Percentiles rank a stretch among this genome's conserved stretches.
phyloP scores from a whole-genome alignment of 2,113 vertebrate species.

The Actenoides lindsayi region DNA sequence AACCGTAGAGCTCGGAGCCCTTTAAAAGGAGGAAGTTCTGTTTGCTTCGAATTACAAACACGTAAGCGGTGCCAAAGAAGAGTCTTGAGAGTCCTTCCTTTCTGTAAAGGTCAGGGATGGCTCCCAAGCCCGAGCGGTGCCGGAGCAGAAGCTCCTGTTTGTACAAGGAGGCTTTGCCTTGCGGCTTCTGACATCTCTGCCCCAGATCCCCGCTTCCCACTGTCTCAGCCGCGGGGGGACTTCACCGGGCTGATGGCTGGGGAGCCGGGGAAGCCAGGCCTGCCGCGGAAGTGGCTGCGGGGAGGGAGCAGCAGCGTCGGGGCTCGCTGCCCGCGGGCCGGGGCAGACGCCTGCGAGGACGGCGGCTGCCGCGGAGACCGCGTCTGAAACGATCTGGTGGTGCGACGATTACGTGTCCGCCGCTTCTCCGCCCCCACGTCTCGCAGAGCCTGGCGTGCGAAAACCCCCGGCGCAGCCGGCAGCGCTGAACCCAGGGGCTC shows the following conservation, averaged over 20 bases:
- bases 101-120: neutral
- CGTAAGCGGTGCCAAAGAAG: neutral
- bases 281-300: neutral
- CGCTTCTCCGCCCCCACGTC: neutral
- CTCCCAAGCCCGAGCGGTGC: neutral
- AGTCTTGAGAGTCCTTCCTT: neutral
- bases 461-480: neutral
- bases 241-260: neutral
- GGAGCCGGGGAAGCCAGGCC: neutral
- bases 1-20: fast-evolving
- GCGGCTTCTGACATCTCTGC: neutral
- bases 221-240: neutral
- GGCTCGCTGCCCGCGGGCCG: neutral
- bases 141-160: neutral
- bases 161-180: fast-evolving
- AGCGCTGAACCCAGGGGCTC: fast-evolving
- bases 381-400: neutral
- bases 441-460: fast-evolving
- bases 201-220: neutral
- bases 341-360: fast-evolving
- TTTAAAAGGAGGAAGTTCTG: fast-evolving
- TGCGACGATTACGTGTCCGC: fast-evolving
- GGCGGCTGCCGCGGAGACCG: fast-evolving
- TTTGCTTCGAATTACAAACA: neutral
- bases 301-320: neutral